Evolutionary conservation across 2,113 vertebrate species (phyloP).

Genomic region (Tragelaphus scriptus): DNA sequence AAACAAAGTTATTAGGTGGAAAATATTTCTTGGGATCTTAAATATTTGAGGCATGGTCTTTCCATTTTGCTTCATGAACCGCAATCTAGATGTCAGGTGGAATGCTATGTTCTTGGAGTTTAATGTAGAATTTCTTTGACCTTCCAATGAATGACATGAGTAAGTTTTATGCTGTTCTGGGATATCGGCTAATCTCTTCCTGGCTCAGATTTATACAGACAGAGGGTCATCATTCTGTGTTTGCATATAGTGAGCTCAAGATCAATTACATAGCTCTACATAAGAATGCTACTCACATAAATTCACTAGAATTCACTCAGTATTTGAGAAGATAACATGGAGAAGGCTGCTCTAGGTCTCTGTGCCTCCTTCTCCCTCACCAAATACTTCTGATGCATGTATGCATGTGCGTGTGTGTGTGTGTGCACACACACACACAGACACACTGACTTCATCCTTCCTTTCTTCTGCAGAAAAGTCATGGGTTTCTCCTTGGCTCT

Average conservation of each 20-base stretch:
- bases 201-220: not conserved
- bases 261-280: not conserved
- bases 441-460: not conserved
- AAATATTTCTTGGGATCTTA: not conserved
- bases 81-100: not conserved
- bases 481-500: not conserved
- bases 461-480: not conserved
- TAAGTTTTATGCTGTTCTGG: not conserved
- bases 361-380: not conserved
- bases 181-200: not conserved
- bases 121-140: not conserved
- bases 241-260: not conserved
- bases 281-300: not conserved
- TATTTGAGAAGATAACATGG: no score
- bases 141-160: not conserved
- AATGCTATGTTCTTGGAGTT: not conserved
- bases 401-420: fast-evolving
- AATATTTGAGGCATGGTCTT: not conserved
- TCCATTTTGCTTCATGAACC: not conserved
- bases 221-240: not conserved
- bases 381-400: not conserved
- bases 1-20: not conserved
- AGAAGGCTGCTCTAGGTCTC: not conserved
- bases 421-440: fast-evolving
- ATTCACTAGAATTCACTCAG: not conserved